phyloP scores from a whole-genome alignment of 2,888 invertebrate species.

The Pteria penguin region DNA sequence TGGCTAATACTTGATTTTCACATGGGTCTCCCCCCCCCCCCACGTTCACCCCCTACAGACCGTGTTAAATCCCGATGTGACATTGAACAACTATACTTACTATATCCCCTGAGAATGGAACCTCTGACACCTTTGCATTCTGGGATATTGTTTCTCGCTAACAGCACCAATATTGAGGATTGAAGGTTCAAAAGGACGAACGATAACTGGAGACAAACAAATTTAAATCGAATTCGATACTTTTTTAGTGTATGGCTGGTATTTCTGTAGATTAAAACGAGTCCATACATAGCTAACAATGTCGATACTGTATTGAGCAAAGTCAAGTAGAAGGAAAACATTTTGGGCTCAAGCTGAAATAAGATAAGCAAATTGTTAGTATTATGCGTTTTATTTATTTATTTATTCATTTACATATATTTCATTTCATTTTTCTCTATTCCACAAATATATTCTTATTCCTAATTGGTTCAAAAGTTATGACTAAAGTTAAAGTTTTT shows the following conservation, averaged over 20 bases:
- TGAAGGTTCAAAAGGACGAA: conserved; percentile 52
- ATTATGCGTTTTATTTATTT: too few species aligned
- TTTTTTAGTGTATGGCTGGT: conserved; percentile 35
- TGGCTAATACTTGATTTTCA: too few species aligned
- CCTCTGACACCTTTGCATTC: conserved; percentile 46
- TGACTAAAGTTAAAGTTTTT: too few species aligned
- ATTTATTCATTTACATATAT: too few species aligned
- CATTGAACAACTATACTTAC: conserved; percentile 49
- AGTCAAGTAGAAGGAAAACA: conserved; percentile 41
- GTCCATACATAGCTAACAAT: conserved; percentile 51
- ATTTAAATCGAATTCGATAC: conserved; percentile 45
- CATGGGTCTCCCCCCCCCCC: too few species aligned
- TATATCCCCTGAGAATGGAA: conserved; percentile 45
- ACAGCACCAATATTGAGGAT: conserved; percentile 38
- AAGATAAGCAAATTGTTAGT: too few species aligned
- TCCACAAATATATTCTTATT: too few species aligned
- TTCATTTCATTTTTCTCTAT: too few species aligned
- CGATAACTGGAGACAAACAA: conserved; percentile 45
- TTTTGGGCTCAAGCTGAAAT: neutral
- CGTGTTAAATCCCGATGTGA: too few species aligned
- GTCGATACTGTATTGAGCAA: conserved; percentile 48
- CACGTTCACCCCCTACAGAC: too few species aligned
- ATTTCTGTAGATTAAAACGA: conserved; percentile 49
- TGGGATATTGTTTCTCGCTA: conserved; percentile 46
- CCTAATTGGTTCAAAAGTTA: too few species aligned